These are phyloP conservation scores for Catagonus wagneri DNA, from an alignment of 2,113 vertebrate genomes.

Conservation along the genomic window DNA sequence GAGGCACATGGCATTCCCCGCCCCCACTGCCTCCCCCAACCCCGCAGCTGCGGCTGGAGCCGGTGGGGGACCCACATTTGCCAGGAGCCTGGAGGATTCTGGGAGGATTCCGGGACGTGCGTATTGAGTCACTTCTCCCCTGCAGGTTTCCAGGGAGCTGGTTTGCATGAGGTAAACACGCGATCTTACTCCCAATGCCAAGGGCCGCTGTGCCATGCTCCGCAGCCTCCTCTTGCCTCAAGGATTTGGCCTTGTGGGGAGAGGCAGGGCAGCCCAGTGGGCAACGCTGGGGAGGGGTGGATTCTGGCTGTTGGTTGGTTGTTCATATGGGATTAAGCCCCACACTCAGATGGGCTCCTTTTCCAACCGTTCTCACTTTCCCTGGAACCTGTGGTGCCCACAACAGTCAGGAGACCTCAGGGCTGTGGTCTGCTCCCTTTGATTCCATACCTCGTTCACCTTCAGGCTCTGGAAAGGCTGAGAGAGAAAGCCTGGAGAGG, in stretches of 20 bases:
- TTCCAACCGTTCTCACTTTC: neutral
- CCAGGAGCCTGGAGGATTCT: slow-evolving; percentile 20
- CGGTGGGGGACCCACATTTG: neutral
- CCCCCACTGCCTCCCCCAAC: too few relatives aligned
- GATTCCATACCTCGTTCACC: neutral
- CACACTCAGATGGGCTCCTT: neutral
- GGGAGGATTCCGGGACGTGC: slow-evolving; percentile 24
- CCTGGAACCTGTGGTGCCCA: neutral
- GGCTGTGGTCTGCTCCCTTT: neutral
- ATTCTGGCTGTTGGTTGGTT: neutral
- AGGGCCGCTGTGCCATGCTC: neutral
- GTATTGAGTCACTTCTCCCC: slow-evolving; percentile 6
- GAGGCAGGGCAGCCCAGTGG: neutral
- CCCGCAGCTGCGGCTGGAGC: neutral
- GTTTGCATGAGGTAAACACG: slow-evolving; percentile 43
- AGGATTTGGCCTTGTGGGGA: neutral
- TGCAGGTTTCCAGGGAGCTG: slow-evolving; percentile 72
- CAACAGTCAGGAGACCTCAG: neutral
- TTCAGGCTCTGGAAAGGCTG: neutral
- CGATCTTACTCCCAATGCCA: neutral
- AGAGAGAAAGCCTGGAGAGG: neutral
- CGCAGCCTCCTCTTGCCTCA: neutral
- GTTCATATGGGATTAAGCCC: neutral
- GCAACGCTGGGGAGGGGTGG: neutral
- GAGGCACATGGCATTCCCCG: neutral